Evolutionary conservation across 2,797 vertebrate genomes (phyloP).

Genomic region (Loriculus beryllinus): DNA sequence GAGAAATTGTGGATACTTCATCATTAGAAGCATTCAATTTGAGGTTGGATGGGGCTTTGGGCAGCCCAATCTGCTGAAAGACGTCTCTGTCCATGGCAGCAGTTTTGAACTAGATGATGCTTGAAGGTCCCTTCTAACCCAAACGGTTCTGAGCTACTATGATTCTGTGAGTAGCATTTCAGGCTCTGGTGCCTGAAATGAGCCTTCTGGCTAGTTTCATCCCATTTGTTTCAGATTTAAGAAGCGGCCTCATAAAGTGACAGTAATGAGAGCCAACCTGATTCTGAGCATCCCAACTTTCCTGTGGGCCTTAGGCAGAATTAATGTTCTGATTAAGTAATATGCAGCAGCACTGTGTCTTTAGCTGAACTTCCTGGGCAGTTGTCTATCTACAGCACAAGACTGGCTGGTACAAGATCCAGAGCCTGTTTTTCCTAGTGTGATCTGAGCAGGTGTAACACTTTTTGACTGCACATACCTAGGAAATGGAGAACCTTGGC

Average conservation of each 20-base stretch:
- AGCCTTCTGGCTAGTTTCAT: not conserved
- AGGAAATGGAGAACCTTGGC: not conserved
- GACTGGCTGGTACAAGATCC: not conserved
- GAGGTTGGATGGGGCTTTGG: not conserved
- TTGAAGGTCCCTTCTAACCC: not conserved
- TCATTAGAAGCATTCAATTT: not conserved
- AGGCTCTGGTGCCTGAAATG: not conserved
- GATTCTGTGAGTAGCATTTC: not conserved
- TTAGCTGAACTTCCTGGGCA: not conserved
- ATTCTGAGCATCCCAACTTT: not conserved
- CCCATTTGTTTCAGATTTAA: not conserved
- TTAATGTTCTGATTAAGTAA: not conserved
- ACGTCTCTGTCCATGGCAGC: not conserved
- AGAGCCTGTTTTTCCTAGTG: not conserved
- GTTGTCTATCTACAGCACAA: not conserved
- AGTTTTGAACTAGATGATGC: not conserved
- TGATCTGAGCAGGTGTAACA: not conserved
- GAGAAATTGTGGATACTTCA: not conserved
- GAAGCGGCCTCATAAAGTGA: not conserved
- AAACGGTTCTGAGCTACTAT: not conserved
- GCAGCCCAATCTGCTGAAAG: not conserved
- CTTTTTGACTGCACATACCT: not conserved
- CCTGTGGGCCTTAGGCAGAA: not conserved
- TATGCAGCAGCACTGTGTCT: not conserved
- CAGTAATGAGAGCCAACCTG: not conserved